Evolutionary conservation across 2,888 invertebrate genomes (phyloP).

Genomic region (Pollenia griseotomentosa): DNA sequence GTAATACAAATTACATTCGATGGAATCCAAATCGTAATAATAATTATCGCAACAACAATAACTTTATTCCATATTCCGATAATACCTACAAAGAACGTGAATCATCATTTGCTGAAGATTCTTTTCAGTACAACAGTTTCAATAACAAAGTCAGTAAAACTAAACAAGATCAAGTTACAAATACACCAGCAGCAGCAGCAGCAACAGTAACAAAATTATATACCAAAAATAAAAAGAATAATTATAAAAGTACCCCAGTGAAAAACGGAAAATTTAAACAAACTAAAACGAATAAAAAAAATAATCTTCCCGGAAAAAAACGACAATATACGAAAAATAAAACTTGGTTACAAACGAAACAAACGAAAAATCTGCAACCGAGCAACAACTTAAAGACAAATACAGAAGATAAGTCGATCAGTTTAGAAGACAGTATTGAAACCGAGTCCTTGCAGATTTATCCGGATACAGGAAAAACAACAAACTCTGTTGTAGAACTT

Average conservation of each 20-base stretch:
- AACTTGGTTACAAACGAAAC: not conserved
- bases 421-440: not conserved
- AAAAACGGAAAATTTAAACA: not conserved
- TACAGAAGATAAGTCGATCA: not conserved
- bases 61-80: conserved; percentile 3
- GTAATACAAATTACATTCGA: conserved; percentile 29
- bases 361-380: not conserved
- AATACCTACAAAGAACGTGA: conserved; percentile 9
- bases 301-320: not conserved
- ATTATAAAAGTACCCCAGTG: not conserved
- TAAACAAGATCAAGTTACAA: conserved; percentile 1
- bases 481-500: not conserved
- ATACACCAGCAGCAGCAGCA: not conserved
- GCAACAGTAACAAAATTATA: not conserved
- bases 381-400: not conserved
- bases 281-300: not conserved
- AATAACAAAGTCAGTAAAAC: conserved; percentile 13
- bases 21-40: conserved; percentile 29
- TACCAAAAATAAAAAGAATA: not conserved
- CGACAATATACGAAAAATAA: not conserved
- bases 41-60: conserved; percentile 34
- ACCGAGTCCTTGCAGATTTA: not conserved
- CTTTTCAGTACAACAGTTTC: conserved; percentile 45
- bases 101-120: conserved; percentile 51
- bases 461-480: not conserved